phyloP scores from a whole-genome alignment of 2,113 vertebrate genomes.

The Lepisosteus oculatus region DNA sequence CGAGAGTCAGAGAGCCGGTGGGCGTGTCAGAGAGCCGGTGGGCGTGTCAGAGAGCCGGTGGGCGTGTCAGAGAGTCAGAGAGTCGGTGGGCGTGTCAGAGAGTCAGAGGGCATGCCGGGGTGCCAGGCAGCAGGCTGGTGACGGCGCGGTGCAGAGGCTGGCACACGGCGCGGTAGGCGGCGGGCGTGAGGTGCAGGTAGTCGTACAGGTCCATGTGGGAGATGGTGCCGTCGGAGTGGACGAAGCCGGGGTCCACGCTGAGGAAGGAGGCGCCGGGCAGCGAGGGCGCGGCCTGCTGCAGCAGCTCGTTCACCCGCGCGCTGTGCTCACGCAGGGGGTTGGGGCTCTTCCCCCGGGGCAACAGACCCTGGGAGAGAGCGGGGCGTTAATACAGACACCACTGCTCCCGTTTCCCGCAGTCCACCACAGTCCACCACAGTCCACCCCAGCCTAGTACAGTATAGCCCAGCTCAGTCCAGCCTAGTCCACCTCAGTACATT shows the following conservation, averaged over 20 bases:
- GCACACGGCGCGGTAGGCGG: slow-evolving; percentile 79
- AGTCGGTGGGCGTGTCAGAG: too few relatives aligned
- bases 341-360: slow-evolving; percentile 78
- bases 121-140: slow-evolving; percentile 62
- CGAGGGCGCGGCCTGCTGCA: slow-evolving; percentile 56
- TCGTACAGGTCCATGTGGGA: slow-evolving; percentile 88
- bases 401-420: too few relatives aligned
- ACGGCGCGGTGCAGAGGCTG: slow-evolving; percentile 68
- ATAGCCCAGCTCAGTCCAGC: too few relatives aligned
- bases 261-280: slow-evolving; percentile 71
- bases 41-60: too few relatives aligned
- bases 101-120: too few relatives aligned
- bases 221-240: slow-evolving; percentile 81
- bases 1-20: too few relatives aligned
- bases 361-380: slow-evolving; percentile 61
- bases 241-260: slow-evolving; percentile 78
- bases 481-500: too few relatives aligned
- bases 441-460: too few relatives aligned
- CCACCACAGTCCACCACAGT: too few relatives aligned
- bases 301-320: slow-evolving; percentile 68
- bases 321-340: slow-evolving; percentile 81
- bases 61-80: too few relatives aligned
- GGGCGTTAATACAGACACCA: not conserved
- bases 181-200: slow-evolving; percentile 82
- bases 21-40: too few relatives aligned